Evolutionary conservation across 2,113 vertebrate species (phyloP), one percentile per base, ranked within the genome.

Genomic region (Nycticorax nycticorax): DNA sequence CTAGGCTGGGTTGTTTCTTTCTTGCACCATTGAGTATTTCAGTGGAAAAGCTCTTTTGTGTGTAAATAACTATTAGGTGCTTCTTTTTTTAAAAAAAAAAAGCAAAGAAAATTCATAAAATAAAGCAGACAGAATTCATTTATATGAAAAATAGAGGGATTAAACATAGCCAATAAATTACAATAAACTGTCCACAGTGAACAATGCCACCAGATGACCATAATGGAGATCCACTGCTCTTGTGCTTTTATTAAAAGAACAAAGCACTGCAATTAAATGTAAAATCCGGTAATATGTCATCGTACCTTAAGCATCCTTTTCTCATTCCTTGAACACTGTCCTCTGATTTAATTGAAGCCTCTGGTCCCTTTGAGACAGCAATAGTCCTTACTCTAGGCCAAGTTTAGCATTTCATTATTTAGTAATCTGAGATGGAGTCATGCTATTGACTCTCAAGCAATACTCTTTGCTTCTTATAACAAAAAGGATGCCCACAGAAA

Each of bases 401-500:
- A 91, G 83, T 73, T 95, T 96, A 95, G 94, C 93, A 97, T 97
- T 97, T 96, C 94, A 95, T 84, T 88, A 94, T 96, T 96, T 94
- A 94, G 94, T 96, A 96, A 97, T 97, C 94, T 96, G 96, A 91
- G 93, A 95, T 91, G 93, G 95, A 97, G 91, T 92, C 79, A 75
- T 85, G 95, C 89, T 93, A 90, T 96, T 95, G 95, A 96, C 93
- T 94, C 88, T 94, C 80, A 83, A 95, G 96, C 95, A 97, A 95
- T 96, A 96, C 95, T 97, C 96, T 97, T 96, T 95, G 94, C 96
- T 97, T 97, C 96, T 96, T 96, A 74, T 88, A 97, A 97, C 96
- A 97, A 97, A 97, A 97, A 97, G 94, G 97, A 97, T 98, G 97
- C 94, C 97, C 96, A 97, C 96, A 97, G 97, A 98, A 97, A 98